Conservation (phyloP, 2,888 invertebrate species). For the Tyria jacobaeae region DNA sequence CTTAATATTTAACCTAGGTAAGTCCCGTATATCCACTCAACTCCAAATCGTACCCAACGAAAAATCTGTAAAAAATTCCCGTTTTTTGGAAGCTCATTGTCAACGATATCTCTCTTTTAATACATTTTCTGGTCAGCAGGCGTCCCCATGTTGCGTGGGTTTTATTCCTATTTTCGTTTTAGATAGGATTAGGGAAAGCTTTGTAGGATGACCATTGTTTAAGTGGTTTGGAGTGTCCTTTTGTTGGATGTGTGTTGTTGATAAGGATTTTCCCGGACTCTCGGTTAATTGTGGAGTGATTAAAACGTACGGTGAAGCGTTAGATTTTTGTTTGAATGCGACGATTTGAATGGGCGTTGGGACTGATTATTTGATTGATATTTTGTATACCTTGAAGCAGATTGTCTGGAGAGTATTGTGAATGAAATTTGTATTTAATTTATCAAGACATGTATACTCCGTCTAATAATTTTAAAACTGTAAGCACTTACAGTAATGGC, state of each 20-base stretch:
- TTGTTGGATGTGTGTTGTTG: constrained; percentile 64
- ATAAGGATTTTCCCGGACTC: constrained; percentile 55
- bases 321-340: constrained; percentile 32
- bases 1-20: not conserved
- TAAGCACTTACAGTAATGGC: not conserved
- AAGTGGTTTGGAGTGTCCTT: constrained; percentile 59
- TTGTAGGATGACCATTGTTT: constrained; percentile 65
- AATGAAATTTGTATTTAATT: not conserved
- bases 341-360: constrained; percentile 20
- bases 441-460: too few species aligned
- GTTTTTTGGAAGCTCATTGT: constrained; percentile 36
- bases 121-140: constrained; percentile 47
- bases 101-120: constrained; percentile 43
- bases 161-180: constrained; percentile 62
- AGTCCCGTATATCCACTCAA: not conserved
- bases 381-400: not conserved
- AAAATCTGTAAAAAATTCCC: constrained; percentile 33
- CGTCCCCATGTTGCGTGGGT: constrained; percentile 48
- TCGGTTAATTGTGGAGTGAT: constrained; percentile 58
- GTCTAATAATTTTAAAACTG: not conserved
- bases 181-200: constrained; percentile 62
- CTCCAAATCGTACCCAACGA: constrained; percentile 1
- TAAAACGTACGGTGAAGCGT: constrained; percentile 33
- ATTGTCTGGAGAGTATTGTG: not conserved
- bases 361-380: constrained; percentile 21